Percentiles rank a stretch among this genome's conserved stretches.
phyloP scores from a whole-genome alignment of 2,113 vertebrate genomes.

The Petroica traversi region DNA sequence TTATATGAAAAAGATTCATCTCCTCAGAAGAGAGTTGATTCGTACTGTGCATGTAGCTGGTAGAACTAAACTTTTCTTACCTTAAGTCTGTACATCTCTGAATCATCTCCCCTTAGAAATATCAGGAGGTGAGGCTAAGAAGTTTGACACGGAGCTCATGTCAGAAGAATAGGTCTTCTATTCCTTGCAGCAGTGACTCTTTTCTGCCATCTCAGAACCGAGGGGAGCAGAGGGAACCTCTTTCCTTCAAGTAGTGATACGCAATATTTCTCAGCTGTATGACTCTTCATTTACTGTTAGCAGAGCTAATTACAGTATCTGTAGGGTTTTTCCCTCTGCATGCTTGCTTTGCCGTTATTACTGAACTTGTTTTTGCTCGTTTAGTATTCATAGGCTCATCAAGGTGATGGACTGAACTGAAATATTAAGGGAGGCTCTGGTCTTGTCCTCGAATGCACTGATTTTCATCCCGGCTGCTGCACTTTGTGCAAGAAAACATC shows the following conservation, averaged over 20 bases:
- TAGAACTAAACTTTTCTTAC: neutral
- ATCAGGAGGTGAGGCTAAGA: neutral
- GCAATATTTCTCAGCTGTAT: neutral
- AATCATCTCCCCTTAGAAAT: neutral
- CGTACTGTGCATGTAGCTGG: neutral
- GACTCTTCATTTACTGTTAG: conserved; percentile 9
- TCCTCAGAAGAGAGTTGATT: neutral
- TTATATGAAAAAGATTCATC: rapidly evolving
- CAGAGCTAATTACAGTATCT: neutral
- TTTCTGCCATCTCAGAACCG: neutral
- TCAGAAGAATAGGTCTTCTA: neutral
- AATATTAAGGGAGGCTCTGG: neutral
- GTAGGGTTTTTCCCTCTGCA: neutral
- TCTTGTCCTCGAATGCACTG: neutral
- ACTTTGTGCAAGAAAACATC: neutral
- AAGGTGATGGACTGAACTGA: neutral
- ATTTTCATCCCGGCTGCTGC: conserved; percentile 17
- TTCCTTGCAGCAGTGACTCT: neutral
- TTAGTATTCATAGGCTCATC: neutral
- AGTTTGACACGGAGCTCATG: rapidly evolving
- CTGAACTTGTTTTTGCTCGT: neutral
- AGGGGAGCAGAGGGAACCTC: neutral
- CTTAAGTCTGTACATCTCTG: neutral
- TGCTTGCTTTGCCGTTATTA: conserved; percentile 6
- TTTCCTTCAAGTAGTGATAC: neutral